Percentiles rank a stretch among this genome's conserved stretches.
These are phyloP conservation scores for Mesaphorura yosii DNA, from an alignment of 1,140 invertebrate species.

Conservation along the genomic window DNA sequence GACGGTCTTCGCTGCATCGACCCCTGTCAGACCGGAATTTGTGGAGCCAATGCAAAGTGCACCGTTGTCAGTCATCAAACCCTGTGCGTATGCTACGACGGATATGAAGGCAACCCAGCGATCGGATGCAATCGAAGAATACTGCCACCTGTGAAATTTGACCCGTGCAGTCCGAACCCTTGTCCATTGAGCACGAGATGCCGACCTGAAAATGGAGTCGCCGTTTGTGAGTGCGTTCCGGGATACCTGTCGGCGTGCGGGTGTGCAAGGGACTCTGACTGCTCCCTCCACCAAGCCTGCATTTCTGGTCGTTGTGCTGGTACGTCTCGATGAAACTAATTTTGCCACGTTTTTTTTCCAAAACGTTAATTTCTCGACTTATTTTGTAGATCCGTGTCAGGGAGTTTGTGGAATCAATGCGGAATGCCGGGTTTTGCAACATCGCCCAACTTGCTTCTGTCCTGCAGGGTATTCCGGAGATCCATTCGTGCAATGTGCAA, in stretches of 20 bases:
- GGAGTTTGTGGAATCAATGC: not conserved
- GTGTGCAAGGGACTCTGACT: conserved; percentile 29
- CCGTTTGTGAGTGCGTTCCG: conserved; percentile 70
- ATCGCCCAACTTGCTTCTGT: conserved; percentile 43
- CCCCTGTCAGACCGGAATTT: conserved; percentile 60
- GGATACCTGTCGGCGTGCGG: conserved; percentile 48
- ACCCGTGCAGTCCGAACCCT: conserved; percentile 66
- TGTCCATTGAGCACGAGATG: conserved; percentile 74
- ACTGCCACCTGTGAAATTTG: conserved; percentile 30
- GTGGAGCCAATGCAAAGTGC: conserved; percentile 73
- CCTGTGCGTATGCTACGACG: conserved; percentile 61
- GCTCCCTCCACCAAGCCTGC: conserved; percentile 45
- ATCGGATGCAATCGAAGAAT: conserved; percentile 45
- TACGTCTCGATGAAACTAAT: conserved; percentile 47
- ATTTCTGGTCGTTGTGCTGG: conserved; percentile 47
- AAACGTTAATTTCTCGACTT: not conserved
- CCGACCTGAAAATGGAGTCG: conserved; percentile 52
- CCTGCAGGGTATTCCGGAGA: conserved; percentile 63
- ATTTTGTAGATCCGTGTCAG: not conserved
- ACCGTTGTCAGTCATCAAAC: conserved; percentile 60
- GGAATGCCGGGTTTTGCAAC: conserved; percentile 24
- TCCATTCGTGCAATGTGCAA: conserved; percentile 48
- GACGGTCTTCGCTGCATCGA: conserved; percentile 68
- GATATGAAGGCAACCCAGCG: conserved; percentile 66
- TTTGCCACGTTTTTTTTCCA: conserved; percentile 34